Evolutionary conservation across 2,888 invertebrate genomes (phyloP).

Genomic region (Xylota segnis): DNA sequence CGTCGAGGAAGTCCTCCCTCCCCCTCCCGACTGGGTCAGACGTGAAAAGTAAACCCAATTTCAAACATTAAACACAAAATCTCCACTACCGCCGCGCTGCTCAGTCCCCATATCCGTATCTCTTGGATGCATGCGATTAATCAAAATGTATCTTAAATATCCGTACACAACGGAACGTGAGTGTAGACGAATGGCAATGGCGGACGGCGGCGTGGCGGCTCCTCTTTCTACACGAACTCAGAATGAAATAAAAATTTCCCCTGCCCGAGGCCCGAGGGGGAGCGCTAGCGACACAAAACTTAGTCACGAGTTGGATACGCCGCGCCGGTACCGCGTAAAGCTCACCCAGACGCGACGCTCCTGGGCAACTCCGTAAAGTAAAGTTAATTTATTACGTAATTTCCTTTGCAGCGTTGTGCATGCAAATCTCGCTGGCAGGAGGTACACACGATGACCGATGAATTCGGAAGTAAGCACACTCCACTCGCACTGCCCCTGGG

Average conservation of each 20-base stretch:
- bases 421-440: background rate
- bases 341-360: background rate
- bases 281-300: slow-evolving; percentile 17
- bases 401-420: slow-evolving; percentile 4
- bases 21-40: slow-evolving; percentile 1
- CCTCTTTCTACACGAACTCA: background rate
- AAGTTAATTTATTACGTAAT: slow-evolving; percentile 33
- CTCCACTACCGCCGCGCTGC: background rate
- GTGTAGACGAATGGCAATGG: slow-evolving; percentile 3
- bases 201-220: slow-evolving; percentile 6
- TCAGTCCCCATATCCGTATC: background rate
- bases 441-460: background rate
- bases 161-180: slow-evolving; percentile 10
- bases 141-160: slow-evolving; percentile 52
- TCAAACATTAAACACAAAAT: background rate
- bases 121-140: slow-evolving; percentile 40
- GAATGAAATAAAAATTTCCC: slow-evolving; percentile 28
- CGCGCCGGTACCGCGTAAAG: slow-evolving; percentile 1
- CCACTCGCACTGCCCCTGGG: background rate
- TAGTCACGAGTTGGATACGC: slow-evolving; percentile 27
- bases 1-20: slow-evolving; percentile 1
- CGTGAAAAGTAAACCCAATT: background rate
- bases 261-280: slow-evolving; percentile 10
- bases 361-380: background rate
- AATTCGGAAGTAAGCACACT: background rate